Base-by-base conservation (phyloP, 2,888 invertebrate species). In the Rhyacophila evoluta region DNA sequence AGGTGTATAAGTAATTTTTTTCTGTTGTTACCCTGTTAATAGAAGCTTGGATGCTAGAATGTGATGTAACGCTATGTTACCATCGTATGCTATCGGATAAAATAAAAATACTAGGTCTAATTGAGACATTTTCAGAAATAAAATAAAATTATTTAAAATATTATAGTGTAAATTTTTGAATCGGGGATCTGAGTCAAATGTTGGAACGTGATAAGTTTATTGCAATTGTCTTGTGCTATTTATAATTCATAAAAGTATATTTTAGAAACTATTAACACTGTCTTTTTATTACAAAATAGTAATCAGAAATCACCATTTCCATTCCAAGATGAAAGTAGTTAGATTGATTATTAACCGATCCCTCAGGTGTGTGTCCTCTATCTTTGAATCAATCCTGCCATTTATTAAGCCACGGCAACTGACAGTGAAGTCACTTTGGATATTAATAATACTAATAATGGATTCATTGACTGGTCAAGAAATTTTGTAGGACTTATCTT, bases 141-240 rank as follows among this genome's bases (percentile, higher is more conserved):
- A 55, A 55, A 55, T 19, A 25, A 55, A 55, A 55, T 19, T 25
- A 25, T 55, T 55, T 55, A 55, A 55, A 25, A 55, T 55, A 55
- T 25, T 55, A 55, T 55, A 19, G 19, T 55, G 19, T 55, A 55
- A 19, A 19, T 6, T 55, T 55, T 69, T 33, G 69, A 72, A 37
- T 25, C 5, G 79, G 69, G 77, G 77, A 77, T 75, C 76, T 74
- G 78, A 81, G 79, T 81, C 79, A 82, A 81, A 80, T 83, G 83
- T 79, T 82, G 80, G 78, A 81, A 37, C 79, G 78, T 80, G 74
- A 84, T 84, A 84, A 84, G 84, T 84, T 84, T 84, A 84, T 84
- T 55, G 83, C 83, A 84, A 83, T 83, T 83, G 84, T 84, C 84
- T 83, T 84, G 84, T 83, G 84, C 82, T 83, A 82, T 82, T 81